Conservation (phyloP, 1,140 invertebrate species). For the Macrosteles quadrilineatus region DNA sequence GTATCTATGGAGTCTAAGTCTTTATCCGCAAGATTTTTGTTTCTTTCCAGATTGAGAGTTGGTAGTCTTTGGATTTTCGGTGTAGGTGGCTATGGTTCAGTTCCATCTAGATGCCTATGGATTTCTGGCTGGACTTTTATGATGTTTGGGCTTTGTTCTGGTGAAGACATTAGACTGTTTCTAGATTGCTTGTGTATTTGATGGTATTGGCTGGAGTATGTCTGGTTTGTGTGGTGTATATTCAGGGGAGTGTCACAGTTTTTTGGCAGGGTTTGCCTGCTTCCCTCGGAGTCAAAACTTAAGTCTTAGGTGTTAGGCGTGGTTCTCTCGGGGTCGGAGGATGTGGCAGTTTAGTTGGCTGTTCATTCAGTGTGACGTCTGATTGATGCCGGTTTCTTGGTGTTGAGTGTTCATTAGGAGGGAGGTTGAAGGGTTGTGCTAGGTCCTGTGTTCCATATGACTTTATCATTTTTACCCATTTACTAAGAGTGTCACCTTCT, state of each 20-base stretch:
- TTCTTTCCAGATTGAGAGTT: too few relatives aligned
- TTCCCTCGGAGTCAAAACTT: neutral
- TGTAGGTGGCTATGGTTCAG: neutral
- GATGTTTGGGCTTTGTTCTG: too few relatives aligned
- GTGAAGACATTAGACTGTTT: too few relatives aligned
- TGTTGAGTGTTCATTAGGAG: too few relatives aligned
- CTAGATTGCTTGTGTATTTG: too few relatives aligned
- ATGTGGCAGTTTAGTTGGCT: neutral
- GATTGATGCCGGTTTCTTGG: too few relatives aligned
- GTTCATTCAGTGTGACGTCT: too few relatives aligned
- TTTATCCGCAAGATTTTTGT: too few relatives aligned
- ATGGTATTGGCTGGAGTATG: neutral
- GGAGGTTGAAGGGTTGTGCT: neutral
- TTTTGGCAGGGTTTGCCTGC: too few relatives aligned
- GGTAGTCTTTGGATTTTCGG: neutral
- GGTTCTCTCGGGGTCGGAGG: neutral
- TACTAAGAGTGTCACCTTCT: neutral
- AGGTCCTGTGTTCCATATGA: neutral
- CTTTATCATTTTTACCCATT: neutral
- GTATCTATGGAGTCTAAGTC: too few relatives aligned
- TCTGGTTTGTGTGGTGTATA: neutral
- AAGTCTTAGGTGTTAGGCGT: neutral
- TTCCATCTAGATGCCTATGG: too few relatives aligned
- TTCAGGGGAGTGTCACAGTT: neutral
- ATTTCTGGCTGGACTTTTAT: too few relatives aligned